Base-by-base conservation (phyloP, 1,140 invertebrate species). In the Achatina immaculata region DNA sequence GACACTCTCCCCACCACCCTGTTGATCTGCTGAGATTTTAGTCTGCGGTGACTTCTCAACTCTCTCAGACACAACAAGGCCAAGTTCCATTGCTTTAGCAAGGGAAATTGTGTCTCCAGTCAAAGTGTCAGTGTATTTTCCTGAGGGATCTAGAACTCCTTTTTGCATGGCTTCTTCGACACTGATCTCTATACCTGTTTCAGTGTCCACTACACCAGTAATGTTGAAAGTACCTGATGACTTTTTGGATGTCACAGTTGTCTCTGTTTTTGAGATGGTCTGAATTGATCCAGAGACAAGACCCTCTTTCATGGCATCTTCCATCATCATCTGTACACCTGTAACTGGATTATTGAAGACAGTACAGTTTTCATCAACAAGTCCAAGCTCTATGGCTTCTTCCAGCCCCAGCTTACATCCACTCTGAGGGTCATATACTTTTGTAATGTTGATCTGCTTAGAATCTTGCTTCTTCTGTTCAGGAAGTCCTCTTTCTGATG, bases 201-300 rank as follows among this genome's bases (percentile, higher is more conserved):
- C 34, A 97, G 92, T 42, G 96, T 98, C 93, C 96, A 94, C 6
- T 96, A 97, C 92, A 95, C 96, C 58, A 94, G 93, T 85, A 97
- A 89, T 87, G 79, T 86, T 88, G 77, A 86, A 86, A 36, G 86
- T 87, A 7, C 83, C 77, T 14, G 81, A 78, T 45, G 86, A 81
- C 82, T 83, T 83, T 40, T 85, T 82, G 0, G 84, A 83, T 16
- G 83, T 86, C 3, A 83, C 74, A 55, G 85, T 86, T 42, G 85
- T 87, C 51, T 88, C 91, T 78, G 94, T 85, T n/a, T 86, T 87
- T 4, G 85, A 83, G 6, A 86, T 71, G 7, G 84, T 85, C 62
- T 86, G 80, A n/a, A 87, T 83, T 24, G 84, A 82, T 28, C 88
- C 94, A 91, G 96, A 95, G 14, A 97, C 93, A 66, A 97, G 94